Evolutionary conservation across 2,113 vertebrate genomes (phyloP).

Genomic region (Vulpes lagopus): DNA sequence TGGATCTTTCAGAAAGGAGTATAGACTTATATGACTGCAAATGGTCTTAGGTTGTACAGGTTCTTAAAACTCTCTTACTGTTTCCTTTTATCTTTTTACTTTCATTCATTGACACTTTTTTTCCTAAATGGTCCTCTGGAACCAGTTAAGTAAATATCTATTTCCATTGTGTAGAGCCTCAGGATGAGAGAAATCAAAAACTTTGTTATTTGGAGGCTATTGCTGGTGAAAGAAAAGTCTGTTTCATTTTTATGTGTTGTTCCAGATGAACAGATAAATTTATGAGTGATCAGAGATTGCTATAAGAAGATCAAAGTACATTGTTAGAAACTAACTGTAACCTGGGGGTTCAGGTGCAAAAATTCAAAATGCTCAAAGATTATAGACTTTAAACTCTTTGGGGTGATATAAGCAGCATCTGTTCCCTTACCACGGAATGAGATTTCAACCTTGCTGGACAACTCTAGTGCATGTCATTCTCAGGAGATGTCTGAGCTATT

Average conservation of each 20-base stretch:
- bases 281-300: constrained; percentile 48
- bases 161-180: neutral
- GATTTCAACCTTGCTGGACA: neutral
- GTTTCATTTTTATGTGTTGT: constrained; percentile 66
- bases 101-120: neutral
- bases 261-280: constrained; percentile 35
- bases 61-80: neutral
- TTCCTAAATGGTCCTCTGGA: neutral
- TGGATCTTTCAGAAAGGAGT: neutral
- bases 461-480: neutral
- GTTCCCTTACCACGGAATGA: neutral
- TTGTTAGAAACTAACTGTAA: constrained; percentile 62
- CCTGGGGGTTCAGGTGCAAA: neutral
- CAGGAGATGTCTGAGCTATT: neutral
- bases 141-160: neutral
- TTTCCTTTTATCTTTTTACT: neutral
- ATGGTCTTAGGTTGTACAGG: neutral
- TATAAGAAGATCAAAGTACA: neutral
- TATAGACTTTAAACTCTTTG: neutral
- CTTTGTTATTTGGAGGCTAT: neutral
- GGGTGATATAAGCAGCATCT: neutral
- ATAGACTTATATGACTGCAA: neutral
- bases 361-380: constrained; percentile 28
- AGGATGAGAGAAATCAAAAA: neutral
- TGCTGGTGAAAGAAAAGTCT: neutral